Conservation (phyloP, 2,888 invertebrate genomes). For the Gymnoscelis rufifasciata region DNA sequence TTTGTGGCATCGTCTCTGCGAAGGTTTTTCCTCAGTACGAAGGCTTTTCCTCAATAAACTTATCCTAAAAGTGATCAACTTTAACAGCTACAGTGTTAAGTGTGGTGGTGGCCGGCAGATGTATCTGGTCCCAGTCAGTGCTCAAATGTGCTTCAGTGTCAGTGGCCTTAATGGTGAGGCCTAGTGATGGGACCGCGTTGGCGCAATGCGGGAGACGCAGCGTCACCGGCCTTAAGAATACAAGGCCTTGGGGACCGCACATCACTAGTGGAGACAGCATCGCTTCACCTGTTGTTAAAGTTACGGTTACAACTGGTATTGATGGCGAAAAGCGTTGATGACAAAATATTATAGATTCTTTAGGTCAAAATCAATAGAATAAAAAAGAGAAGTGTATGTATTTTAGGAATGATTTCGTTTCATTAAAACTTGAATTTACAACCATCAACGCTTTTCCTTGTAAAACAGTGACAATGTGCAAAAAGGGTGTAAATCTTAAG, state of each 20-base stretch:
- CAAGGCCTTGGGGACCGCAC: slow-evolving; percentile 96
- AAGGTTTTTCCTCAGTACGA: too few species aligned
- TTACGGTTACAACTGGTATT: slow-evolving; percentile 16
- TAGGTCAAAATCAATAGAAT: too few species aligned
- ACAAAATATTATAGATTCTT: background rate
- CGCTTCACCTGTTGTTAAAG: slow-evolving; percentile 86
- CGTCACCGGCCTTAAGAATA: slow-evolving; percentile 93
- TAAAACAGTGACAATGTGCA: slow-evolving; percentile 16
- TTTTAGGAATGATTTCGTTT: too few species aligned
- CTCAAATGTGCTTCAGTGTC: slow-evolving; percentile 90
- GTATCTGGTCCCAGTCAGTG: slow-evolving; percentile 91
- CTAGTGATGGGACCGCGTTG: slow-evolving; percentile 86
- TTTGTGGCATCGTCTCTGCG: too few species aligned
- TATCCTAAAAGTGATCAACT: slow-evolving; percentile 89
- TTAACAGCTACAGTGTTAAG: slow-evolving; percentile 93
- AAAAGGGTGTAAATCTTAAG: slow-evolving; percentile 13
- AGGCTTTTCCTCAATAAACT: background rate
- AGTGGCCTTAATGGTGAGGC: slow-evolving; percentile 87
- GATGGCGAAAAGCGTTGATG: slow-evolving; percentile 21
- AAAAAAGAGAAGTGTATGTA: too few species aligned
- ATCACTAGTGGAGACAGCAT: slow-evolving; percentile 96
- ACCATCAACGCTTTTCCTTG: slow-evolving; percentile 23
- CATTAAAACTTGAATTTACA: background rate
- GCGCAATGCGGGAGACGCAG: slow-evolving; percentile 93
- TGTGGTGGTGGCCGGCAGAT: slow-evolving; percentile 89